Base-by-base conservation (phyloP, 2,888 invertebrate species). In the Drosophila koepferae region DNA sequence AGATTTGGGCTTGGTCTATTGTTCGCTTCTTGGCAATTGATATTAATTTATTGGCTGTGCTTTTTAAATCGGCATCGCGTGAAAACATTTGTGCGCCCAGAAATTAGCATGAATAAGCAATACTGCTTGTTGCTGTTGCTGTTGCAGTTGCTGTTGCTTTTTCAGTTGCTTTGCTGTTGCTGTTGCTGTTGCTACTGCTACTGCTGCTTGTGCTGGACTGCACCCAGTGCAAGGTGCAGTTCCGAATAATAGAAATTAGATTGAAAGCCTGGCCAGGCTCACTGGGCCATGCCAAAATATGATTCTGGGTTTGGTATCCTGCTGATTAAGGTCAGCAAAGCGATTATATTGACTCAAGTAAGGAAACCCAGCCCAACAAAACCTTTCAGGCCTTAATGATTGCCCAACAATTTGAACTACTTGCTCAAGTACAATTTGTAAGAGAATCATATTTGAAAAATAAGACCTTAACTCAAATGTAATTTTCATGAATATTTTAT, bases 191-290 rank as follows among this genome's bases (percentile, higher is more conserved):
- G 28, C 67, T 76, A 72, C 86, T 75, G 58, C 18, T 44, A 62
- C 59, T n/a, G 18, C 12, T n/a, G 18, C 20, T 7, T 20, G 20
- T n/a, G 81, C 51, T 68, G 3, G 54, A 55, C 55, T 55, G 34
- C 66, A 68, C 78, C 78, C 59, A 53, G 40, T 62, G 49, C 69
- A 66, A 83, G 88, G 89, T 89, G 83, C 90, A 90, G 86, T 76
- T 81, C 40, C 55, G 75, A 83, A 90, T 90, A 72, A 86, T 90
- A 83, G 69, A 86, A 74, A 86, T 86, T 90, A 90, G 55, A 72
- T 66, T 81, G 80, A 80, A 81, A 82, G 82, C 80, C 34, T 65
- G 70, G 18, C 34, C 62, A 65, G n/a, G 46, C 46, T 34, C 12
- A 10, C 28, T 20, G 23, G 23, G 46, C 23, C 48, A n/a, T 41